phyloP scores from a whole-genome alignment of 2,113 vertebrate genomes.

The Paramisgurnus dabryanus region DNA sequence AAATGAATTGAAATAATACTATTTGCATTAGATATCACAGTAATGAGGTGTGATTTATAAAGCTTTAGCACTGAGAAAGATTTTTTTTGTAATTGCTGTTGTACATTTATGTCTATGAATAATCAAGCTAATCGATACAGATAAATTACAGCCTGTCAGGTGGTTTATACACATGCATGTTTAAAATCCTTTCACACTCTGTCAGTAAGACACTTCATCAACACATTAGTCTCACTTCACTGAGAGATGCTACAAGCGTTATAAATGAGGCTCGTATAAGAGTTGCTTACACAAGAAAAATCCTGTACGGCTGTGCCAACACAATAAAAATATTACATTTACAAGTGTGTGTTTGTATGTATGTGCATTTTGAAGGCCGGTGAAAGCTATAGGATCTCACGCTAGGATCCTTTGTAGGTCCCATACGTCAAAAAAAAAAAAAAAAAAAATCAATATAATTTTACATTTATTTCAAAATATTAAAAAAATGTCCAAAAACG shows the following conservation, averaged over 20 bases:
- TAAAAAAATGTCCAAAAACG: too few species aligned
- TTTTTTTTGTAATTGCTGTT: not conserved
- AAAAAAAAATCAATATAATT: too few species aligned
- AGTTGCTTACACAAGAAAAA: conserved; percentile 49
- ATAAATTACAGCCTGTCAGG: conserved; percentile 50
- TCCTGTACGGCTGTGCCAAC: not conserved
- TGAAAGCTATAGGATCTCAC: too few species aligned
- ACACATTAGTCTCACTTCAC: conserved; percentile 22
- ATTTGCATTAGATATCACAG: not conserved
- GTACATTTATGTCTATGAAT: conserved; percentile 6
- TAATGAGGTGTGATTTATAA: not conserved
- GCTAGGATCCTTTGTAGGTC: too few species aligned
- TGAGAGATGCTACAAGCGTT: conserved; percentile 18
- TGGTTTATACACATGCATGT: not conserved
- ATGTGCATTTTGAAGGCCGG: too few species aligned
- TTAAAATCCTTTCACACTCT: conserved; percentile 52
- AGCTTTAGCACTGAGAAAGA: not conserved
- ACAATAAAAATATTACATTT: conserved; percentile 11
- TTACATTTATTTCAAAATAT: too few species aligned
- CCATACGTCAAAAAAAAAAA: too few species aligned
- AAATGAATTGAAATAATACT: not conserved
- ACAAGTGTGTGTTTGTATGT: not conserved
- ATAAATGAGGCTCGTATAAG: conserved; percentile 46
- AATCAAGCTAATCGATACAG: conserved; percentile 44
- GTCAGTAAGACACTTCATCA: conserved; percentile 41